Evolutionary conservation across 1,140 invertebrate genomes (phyloP).

Genomic region (Rhopalosiphum maidis): DNA sequence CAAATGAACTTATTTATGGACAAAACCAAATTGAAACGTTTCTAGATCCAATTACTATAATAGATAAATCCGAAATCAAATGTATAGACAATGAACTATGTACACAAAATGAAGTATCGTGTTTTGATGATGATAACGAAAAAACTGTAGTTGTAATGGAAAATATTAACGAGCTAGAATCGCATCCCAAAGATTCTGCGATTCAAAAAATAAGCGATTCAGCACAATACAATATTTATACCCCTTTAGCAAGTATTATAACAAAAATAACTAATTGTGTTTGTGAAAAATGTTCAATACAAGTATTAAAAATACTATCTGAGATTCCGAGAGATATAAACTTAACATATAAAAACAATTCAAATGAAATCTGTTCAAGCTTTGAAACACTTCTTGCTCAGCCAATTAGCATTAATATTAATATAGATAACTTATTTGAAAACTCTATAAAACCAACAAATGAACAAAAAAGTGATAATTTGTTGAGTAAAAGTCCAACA

Average conservation of each 20-base stretch:
- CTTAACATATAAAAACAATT: neutral
- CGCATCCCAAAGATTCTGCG: neutral
- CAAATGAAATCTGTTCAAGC: neutral
- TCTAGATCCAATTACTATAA: neutral
- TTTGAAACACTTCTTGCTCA: neutral
- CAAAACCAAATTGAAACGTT: neutral
- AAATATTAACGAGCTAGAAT: neutral
- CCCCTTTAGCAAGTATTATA: neutral
- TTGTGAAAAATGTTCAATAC: conserved; percentile 29
- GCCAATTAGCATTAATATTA: neutral
- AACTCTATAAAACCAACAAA: neutral
- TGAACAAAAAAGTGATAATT: neutral
- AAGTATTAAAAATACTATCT: neutral
- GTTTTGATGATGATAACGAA: neutral
- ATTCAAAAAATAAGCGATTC: neutral
- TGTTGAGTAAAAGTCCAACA: neutral
- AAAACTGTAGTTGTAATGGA: neutral
- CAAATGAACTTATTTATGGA: neutral
- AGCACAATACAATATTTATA: neutral
- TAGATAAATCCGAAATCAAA: neutral
- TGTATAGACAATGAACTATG: neutral
- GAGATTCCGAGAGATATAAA: neutral
- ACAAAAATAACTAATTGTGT: neutral
- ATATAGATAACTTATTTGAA: neutral
- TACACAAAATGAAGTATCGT: neutral